Evolutionary conservation across 2,888 invertebrate genomes (phyloP).

Genomic region (Rhagophthalmus giganteus): DNA sequence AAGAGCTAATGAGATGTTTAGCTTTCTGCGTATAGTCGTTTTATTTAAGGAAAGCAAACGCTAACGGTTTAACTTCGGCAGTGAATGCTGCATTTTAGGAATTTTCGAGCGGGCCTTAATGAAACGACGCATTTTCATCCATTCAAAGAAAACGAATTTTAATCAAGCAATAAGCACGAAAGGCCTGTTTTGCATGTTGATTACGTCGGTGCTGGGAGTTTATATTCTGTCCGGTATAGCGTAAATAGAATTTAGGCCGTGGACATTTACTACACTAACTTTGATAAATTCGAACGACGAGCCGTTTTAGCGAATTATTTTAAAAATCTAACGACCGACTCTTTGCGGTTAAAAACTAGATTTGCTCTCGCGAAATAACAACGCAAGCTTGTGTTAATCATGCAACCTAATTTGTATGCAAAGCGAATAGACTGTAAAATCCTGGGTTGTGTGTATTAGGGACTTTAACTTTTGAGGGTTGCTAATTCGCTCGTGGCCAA

Average conservation of each 20-base stretch:
- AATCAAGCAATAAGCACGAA: constrained; percentile 28
- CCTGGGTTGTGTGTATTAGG: constrained; percentile 30
- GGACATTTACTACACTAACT: constrained; percentile 3
- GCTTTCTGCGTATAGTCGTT: constrained; percentile 1
- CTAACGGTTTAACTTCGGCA: constrained; percentile 16
- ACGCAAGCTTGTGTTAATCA: constrained; percentile 31
- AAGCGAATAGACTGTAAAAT: constrained; percentile 31
- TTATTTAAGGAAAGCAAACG: constrained; percentile 11
- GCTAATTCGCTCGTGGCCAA: constrained; percentile 31
- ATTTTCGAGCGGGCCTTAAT: constrained; percentile 22
- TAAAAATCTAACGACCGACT: constrained; percentile 9
- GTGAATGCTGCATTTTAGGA: constrained; percentile 20
- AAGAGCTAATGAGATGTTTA: neutral
- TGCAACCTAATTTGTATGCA: constrained; percentile 31
- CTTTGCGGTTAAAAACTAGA: constrained; percentile 20
- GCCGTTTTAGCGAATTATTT: constrained; percentile 10
- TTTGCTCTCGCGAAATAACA: constrained; percentile 25
- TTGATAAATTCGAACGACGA: constrained; percentile 12
- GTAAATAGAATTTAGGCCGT: constrained; percentile 20
- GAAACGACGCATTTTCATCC: constrained; percentile 26
- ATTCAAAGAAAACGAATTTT: constrained; percentile 30
- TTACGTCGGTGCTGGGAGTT: constrained; percentile 20
- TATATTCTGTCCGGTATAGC: constrained; percentile 14
- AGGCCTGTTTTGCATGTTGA: constrained; percentile 28
- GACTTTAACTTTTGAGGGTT: constrained; percentile 32